Conservation (phyloP, 1,140 invertebrate species). For the Andricus grossulariae region DNA sequence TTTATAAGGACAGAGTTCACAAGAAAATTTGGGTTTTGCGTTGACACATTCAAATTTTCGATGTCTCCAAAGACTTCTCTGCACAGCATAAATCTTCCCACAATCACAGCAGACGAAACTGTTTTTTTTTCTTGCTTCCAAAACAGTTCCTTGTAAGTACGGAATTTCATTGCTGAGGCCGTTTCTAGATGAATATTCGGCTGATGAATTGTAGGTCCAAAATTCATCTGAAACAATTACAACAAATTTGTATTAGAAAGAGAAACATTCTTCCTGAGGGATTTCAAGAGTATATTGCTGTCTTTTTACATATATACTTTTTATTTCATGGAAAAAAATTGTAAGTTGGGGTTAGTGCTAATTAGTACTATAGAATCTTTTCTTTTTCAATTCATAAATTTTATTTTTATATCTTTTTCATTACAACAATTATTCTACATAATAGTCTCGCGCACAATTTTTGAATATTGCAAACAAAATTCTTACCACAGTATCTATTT, state of each 20-base stretch:
- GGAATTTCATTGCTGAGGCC: background rate
- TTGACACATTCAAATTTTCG: conserved; percentile 74
- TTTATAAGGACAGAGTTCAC: conserved; percentile 72
- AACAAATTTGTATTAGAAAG: background rate
- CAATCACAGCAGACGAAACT: conserved; percentile 46
- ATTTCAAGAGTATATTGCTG: no score
- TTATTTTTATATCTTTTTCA: no score
- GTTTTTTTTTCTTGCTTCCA: conserved; percentile 26
- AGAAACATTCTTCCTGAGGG: no score
- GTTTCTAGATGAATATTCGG: background rate
- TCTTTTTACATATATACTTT: no score
- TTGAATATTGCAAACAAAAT: no score
- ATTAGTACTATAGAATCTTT: no score
- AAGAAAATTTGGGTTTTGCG: conserved; percentile 67
- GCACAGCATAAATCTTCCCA: conserved; percentile 51
- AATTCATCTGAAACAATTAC: conserved; percentile 55
- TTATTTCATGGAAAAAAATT: no score
- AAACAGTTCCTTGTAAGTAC: background rate
- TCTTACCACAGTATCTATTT: no score
- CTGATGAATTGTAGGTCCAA: conserved; percentile 46
- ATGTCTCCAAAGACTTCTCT: conserved; percentile 53
- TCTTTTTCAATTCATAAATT: no score
- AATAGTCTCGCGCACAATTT: no score
- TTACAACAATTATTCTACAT: no score
- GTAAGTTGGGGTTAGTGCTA: no score